Evolutionary conservation across 2,888 invertebrate genomes (phyloP).

Genomic region (Lagria hirta): DNA sequence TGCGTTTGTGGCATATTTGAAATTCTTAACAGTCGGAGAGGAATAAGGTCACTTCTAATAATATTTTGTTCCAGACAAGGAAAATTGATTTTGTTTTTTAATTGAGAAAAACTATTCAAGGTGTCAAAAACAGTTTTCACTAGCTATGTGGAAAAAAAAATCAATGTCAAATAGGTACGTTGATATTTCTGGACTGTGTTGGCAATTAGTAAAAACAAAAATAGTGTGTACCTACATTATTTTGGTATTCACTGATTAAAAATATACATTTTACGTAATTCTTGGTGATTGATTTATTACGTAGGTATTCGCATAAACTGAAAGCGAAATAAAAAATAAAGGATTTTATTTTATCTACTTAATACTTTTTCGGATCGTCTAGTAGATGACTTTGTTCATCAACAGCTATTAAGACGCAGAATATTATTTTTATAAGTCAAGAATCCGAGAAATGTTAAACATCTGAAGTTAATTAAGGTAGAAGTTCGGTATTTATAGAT

Average conservation of each 20-base stretch:
- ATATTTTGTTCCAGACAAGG: conserved; percentile 4
- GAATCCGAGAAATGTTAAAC: conserved; percentile 22
- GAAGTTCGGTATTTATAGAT: conserved; percentile 28
- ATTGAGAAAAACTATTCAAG: background rate
- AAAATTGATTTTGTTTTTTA: conserved; percentile 1
- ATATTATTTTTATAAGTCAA: conserved; percentile 15
- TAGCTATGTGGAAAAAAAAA: conserved; percentile 10
- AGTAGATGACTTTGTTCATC: background rate
- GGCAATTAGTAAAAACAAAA: conserved; percentile 21
- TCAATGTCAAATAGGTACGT: conserved; percentile 10
- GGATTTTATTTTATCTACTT: background rate
- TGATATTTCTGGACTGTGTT: conserved; percentile 8
- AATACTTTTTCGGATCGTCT: background rate
- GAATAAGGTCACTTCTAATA: conserved; percentile 22
- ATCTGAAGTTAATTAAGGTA: conserved; percentile 32
- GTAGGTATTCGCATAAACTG: conserved; percentile 1
- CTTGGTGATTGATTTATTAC: conserved; percentile 11
- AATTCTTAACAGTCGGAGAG: conserved; percentile 25
- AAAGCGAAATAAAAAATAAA: conserved; percentile 2
- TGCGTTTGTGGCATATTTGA: conserved; percentile 21
- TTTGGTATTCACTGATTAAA: conserved; percentile 21
- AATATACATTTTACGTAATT: conserved; percentile 22
- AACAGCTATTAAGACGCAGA: conserved; percentile 8
- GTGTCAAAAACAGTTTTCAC: background rate
- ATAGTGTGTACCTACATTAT: conserved; percentile 21